Percentiles rank a stretch among this genome's conserved stretches.
Conservation (phyloP, 1,140 invertebrate species). For the Drosophila insularis region DNA sequence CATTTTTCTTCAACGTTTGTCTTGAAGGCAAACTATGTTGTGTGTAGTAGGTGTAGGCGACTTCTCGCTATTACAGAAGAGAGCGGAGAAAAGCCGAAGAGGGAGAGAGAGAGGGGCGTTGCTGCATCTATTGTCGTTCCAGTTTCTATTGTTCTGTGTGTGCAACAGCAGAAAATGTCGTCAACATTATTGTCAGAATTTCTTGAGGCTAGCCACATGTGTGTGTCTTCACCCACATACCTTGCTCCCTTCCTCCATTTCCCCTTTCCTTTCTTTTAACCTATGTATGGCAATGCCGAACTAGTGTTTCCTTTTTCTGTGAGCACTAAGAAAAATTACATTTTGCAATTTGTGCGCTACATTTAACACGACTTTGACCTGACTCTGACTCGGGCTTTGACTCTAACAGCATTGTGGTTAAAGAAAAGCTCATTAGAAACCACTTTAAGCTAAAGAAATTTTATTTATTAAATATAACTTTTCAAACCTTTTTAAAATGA, state of each 20-base stretch:
- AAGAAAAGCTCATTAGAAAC: constrained; percentile 10
- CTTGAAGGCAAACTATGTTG: constrained; percentile 35
- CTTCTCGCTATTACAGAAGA: no score
- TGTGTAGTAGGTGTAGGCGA: constrained; percentile 37
- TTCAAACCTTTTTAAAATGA: background rate
- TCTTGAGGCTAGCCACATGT: constrained; percentile 44
- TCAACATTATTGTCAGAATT: constrained; percentile 59
- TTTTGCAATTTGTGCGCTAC: constrained; percentile 57
- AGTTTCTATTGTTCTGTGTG: constrained; percentile 40
- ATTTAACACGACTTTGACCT: constrained; percentile 36
- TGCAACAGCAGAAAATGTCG: constrained; percentile 71
- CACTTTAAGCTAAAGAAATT: background rate
- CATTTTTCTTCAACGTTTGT: constrained; percentile 31
- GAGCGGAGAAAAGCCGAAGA: background rate
- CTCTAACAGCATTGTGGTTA: constrained; percentile 6
- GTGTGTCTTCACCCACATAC: constrained; percentile 22
- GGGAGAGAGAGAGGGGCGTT: background rate
- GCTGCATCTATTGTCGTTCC: constrained; percentile 21
- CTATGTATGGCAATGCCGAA: background rate
- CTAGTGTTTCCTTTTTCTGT: constrained; percentile 16
- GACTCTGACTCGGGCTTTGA: background rate
- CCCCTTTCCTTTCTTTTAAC: background rate
- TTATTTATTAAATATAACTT: background rate
- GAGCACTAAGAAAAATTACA: constrained; percentile 36
- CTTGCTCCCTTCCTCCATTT: background rate